Conservation (phyloP, 2,888 invertebrate species). For the Polietes domitor region DNA sequence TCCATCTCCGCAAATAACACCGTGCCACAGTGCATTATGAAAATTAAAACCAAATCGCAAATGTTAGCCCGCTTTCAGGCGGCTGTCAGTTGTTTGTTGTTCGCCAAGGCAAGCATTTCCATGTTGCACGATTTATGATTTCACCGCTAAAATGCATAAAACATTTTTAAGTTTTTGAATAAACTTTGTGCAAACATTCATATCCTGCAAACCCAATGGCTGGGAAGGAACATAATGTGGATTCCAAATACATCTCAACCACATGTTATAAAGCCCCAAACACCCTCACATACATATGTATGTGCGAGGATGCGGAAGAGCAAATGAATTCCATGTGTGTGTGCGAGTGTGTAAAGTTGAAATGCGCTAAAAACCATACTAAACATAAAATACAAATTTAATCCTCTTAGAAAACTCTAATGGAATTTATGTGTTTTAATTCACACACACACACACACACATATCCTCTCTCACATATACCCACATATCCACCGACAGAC, state of each 20-base stretch:
- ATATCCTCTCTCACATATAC: slow-evolving; percentile 22
- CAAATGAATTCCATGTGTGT: slow-evolving; percentile 15
- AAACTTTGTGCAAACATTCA: slow-evolving; percentile 45
- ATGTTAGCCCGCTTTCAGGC: too few relatives aligned
- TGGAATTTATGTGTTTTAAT: slow-evolving; percentile 67
- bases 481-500: neutral
- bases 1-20: too few relatives aligned
- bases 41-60: too few relatives aligned
- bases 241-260: slow-evolving; percentile 33
- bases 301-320: neutral
- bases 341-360: slow-evolving; percentile 53
- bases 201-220: slow-evolving; percentile 2
- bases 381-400: slow-evolving; percentile 66
- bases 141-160: slow-evolving; percentile 36
- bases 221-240: neutral
- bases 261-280: slow-evolving; percentile 46
- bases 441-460: slow-evolving; percentile 45
- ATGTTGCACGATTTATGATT: slow-evolving; percentile 52
- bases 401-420: slow-evolving; percentile 67
- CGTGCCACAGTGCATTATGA: too few relatives aligned
- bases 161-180: slow-evolving; percentile 3
- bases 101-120: neutral
- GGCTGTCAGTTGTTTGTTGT: too few relatives aligned
- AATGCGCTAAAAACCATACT: slow-evolving; percentile 59
- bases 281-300: neutral